Evolutionary conservation across 2,113 vertebrate species (phyloP).

Genomic region (Pseudopodoces humilis): DNA sequence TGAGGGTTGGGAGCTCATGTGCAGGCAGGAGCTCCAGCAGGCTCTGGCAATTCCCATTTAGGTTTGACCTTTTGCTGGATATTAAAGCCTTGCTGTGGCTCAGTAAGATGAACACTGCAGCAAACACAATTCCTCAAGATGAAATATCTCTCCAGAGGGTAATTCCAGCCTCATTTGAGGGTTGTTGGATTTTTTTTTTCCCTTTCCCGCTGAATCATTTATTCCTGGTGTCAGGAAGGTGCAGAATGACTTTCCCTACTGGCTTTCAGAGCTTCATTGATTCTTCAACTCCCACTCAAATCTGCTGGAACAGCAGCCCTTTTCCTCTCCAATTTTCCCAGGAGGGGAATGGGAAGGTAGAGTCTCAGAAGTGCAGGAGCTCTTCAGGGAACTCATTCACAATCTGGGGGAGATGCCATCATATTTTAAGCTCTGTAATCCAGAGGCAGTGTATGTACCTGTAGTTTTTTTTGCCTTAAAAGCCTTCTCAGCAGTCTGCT

Average conservation of each 20-base stretch:
- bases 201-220: constrained; percentile 64
- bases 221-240: constrained; percentile 75
- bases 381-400: neutral
- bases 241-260: constrained; percentile 57
- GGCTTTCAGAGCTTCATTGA: constrained; percentile 69
- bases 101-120: constrained; percentile 37
- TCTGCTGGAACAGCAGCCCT: constrained; percentile 66
- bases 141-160: constrained; percentile 69
- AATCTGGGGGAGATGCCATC: neutral
- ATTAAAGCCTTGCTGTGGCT: constrained; percentile 51
- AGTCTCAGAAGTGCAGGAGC: neutral
- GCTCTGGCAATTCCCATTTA: constrained; percentile 31
- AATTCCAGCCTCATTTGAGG: constrained; percentile 66
- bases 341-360: neutral
- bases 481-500: neutral
- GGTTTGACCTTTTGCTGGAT: constrained; percentile 45
- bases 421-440: neutral
- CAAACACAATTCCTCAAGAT: constrained; percentile 65
- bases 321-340: neutral
- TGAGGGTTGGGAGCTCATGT: neutral
- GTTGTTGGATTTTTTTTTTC: constrained; percentile 37
- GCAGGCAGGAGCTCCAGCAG: neutral
- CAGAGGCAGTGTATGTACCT: neutral
- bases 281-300: constrained; percentile 61
- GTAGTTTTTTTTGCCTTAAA: neutral